Percentiles rank a stretch among this genome's conserved stretches.
phyloP scores from a whole-genome alignment of 2,113 vertebrate genomes.

The Falcunculus frontatus region DNA sequence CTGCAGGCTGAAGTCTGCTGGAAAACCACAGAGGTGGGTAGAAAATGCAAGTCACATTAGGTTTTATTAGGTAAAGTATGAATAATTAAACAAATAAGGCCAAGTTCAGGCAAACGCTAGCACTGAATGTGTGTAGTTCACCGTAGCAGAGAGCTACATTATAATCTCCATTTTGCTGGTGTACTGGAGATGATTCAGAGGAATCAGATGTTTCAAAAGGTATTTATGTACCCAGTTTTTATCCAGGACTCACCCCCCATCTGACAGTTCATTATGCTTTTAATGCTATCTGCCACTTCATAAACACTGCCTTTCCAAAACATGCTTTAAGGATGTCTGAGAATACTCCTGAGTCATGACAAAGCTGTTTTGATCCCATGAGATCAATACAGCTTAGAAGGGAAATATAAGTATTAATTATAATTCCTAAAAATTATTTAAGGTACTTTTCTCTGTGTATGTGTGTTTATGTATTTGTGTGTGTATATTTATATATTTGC shows the following conservation, averaged over 20 bases:
- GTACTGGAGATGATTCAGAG: not conserved
- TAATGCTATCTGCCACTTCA: not conserved
- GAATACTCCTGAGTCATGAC: not conserved
- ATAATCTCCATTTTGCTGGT: not conserved
- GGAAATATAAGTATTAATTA: not conserved
- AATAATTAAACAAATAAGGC: not conserved
- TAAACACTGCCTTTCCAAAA: not conserved
- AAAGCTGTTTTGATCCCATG: not conserved
- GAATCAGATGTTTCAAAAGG: not conserved
- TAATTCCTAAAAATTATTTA: not conserved
- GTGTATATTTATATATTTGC: too few relatives aligned
- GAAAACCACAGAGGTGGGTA: not conserved
- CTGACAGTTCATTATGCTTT: not conserved
- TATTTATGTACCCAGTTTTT: not conserved
- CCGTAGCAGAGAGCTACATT: not conserved
- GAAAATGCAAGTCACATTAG: not conserved
- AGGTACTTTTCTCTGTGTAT: not conserved
- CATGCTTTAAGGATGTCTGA: not conserved
- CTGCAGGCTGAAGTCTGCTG: not conserved
- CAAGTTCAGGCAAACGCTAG: not conserved
- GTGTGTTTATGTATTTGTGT: not conserved
- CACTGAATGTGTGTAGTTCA: not conserved
- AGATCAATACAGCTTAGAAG: not conserved
- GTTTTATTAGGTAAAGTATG: not conserved
- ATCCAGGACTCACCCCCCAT: accelerated